A percentile compares a stretch with the other conserved stretches of the same genome.
Conservation (phyloP, 2,113 vertebrate species). For the Cebidichthys violaceus region DNA sequence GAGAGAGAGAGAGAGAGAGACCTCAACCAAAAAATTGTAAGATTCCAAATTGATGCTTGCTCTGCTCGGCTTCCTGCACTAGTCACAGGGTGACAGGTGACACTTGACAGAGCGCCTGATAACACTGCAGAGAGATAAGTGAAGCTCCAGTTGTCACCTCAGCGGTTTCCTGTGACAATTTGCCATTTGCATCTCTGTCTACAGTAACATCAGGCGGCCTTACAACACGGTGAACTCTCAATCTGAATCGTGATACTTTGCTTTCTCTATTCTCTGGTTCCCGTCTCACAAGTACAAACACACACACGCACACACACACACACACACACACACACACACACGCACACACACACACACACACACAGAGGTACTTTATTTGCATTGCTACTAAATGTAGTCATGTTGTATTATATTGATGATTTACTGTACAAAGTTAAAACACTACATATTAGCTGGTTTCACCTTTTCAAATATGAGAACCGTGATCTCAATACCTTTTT, state of each 20-base stretch:
- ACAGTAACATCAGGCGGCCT: background rate
- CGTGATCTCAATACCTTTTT: background rate
- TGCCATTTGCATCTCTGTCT: slow-evolving; percentile 44
- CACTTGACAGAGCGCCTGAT: slow-evolving; percentile 60
- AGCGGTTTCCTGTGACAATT: slow-evolving; percentile 65
- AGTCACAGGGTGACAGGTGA: slow-evolving; percentile 56
- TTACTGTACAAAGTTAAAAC: background rate
- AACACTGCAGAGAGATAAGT: slow-evolving; percentile 65
- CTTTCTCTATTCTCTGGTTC: background rate
- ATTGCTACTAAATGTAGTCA: background rate
- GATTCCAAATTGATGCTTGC: slow-evolving; percentile 44
- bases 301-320: background rate
- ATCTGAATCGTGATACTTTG: background rate
- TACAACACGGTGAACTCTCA: background rate
- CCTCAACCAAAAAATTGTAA: slow-evolving; percentile 17
- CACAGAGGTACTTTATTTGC: background rate
- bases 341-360: background rate
- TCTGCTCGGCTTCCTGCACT: slow-evolving; percentile 66
- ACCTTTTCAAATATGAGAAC: background rate
- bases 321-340: background rate
- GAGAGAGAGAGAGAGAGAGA: background rate
- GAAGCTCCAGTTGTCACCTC: slow-evolving; percentile 44
- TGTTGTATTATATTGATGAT: background rate
- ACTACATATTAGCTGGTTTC: background rate
- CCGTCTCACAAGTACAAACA: background rate